Base-by-base conservation (phyloP, 1,140 invertebrate genomes). In the Zaprionus davidi region DNA sequence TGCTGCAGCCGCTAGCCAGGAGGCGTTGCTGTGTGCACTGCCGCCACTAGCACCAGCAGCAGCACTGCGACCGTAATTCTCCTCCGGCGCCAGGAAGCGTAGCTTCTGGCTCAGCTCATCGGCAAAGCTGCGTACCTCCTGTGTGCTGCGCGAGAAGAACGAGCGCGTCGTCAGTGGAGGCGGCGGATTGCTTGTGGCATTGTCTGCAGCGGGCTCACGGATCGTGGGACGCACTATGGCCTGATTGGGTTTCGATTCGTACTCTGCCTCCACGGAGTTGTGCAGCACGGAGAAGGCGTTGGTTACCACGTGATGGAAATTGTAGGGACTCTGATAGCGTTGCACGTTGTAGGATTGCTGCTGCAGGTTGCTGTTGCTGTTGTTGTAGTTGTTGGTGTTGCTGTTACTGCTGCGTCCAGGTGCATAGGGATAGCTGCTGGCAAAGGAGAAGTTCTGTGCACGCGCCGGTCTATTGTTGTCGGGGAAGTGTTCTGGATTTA, bases 161-260 rank as follows among this genome's bases (percentile, higher is more conserved):
- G 90, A 77, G 26, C 82, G 68, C 0, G 76, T 71, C 5, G 75
- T 64, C 31, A 81, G 59, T n/a, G 79, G 67, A 15, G 28, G 75
- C 41, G 46, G 64, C 12, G 28, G 76, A 31, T 49, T 57, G 51
- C 64, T 62, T 31, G 3, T 55, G 56, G 53, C 64, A 34, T 34
- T 34, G 36, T 63, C 57, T 13, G 17, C 34, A 56, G n/a, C 17
- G 41, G 34, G 68, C 9, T 79, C 78, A 20, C 94, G 85, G 38
- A 93, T 85, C 24, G 93, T 93, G 24, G 94, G 94, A 73, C 93
- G 93, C 49, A 94, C 94, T 17, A 94, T 93, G 67, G 93, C 93
- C 51, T 87, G 83, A 74, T 94, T 94, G 11, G 94, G 93, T 78
- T 93, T 93, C 49, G 12, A 53, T 31, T 81, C 81, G 46, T 65